Base-by-base conservation (phyloP, 2,888 invertebrate genomes). In the Lepetodrilus schrolli region DNA sequence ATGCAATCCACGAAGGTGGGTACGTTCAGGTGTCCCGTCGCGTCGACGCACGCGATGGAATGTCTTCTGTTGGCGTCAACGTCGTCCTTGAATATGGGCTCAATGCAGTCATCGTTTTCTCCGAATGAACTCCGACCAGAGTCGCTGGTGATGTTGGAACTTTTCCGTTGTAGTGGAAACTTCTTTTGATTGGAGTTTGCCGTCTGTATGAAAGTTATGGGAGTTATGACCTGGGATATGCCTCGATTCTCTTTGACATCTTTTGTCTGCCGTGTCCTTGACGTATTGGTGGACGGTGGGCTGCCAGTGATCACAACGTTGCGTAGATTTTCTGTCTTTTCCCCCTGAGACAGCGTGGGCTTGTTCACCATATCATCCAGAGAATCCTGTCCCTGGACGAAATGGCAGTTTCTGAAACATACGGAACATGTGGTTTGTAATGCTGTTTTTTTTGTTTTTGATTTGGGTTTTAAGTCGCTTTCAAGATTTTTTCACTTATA, bases 381-480 rank as follows among this genome's bases (percentile, higher is more conserved):
- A 10, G 74, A 70, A 50, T 82, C 84, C 58, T 81, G 79, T 38
- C 79, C 77, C 66, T 82, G 81, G 70, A 84, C 82, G 72, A 84
- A 81, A 75, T 82, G 83, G 74, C 84, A 83, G 79, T 84, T 86
- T 76, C 86, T 86, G 83, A 49, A 79, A 43, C n/a, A n/a, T n/a
- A n/a, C n/a, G n/a, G n/a, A n/a, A n/a, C n/a, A n/a, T n/a, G n/a
- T n/a, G n/a, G n/a, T n/a, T n/a, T n/a, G n/a, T n/a, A n/a, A n/a
- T n/a, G n/a, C n/a, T n/a, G n/a, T n/a, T n/a, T n/a, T n/a, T n/a
- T n/a, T n/a, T n/a, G n/a, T n/a, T n/a, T n/a, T n/a, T n/a, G n/a
- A n/a, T n/a, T n/a, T n/a, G n/a, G n/a, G n/a, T n/a, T n/a, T n/a
- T n/a, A n/a, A n/a, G n/a, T n/a, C n/a, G n/a, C n/a, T n/a, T n/a